Evolutionary conservation across 2,888 invertebrate genomes (phyloP), one percentile per base, ranked within the genome.

Genomic region (Taphrorychus bicolor): DNA sequence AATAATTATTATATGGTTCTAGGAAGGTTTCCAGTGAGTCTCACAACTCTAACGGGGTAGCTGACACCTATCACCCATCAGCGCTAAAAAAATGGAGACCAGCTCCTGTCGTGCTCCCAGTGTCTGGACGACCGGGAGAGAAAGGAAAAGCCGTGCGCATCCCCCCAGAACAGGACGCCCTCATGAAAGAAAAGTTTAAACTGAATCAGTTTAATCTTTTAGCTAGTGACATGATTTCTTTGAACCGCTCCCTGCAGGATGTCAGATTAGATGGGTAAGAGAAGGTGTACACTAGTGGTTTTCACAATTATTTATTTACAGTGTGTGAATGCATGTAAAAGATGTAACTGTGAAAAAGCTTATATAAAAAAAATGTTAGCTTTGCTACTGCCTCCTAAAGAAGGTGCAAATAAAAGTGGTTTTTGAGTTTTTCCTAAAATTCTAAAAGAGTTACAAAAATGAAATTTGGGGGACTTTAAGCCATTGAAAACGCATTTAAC

Each of bases 131-230:
- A 67, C 94, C 95, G 23, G 99, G 99, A 45, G 98, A 98, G 84
- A 86, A 91, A 87, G 98, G 98, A 75, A 89, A 89, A 79, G 90
- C 96, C n/a, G 98, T 99, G 16, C 89, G 90, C 76, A 92, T 98
- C 78, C 92, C 95, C 17, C 84, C 90, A 18, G 92, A 94, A 60
- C 90, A 94, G 80, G 94, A 97, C 79, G 90, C 91, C 66, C 82
- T 93, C 63, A 94, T 97, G 88, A 91, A 96, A 83, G 96, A 97
- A 77, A 93, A 95, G 81, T 99, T 99, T 83, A 95, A 97, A 82
- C 89, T 98, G 79, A 99, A 99, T 85, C 98, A 99, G 85, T 99
- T 99, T 85, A 99, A 99, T 84, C 86, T 99, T 75, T 85, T 98
- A 82, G 99, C 98, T 73, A 97, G 97, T 82, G 98, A 99, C 82